Base-by-base conservation (phyloP, 1,140 invertebrate genomes). In the Tyrophagus putrescentiae region DNA sequence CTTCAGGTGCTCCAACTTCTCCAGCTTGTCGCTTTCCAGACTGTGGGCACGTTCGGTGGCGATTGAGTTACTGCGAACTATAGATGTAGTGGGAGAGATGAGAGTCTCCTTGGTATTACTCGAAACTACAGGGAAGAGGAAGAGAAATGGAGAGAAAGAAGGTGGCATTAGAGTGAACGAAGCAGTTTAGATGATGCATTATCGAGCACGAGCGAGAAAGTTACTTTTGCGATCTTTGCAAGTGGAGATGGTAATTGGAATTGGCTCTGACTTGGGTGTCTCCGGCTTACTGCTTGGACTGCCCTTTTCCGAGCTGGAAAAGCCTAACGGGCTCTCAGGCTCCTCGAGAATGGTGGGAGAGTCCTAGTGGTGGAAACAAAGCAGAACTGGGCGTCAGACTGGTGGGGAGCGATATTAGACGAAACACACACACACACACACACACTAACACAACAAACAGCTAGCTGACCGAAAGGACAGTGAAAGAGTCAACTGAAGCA, bases 321-420 rank as follows among this genome's bases (percentile, higher is more conserved):
- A 16, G 34, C 23, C 32, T 57, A 13, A 41, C 23, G 27, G 39
- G 18, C 39, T 25, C 21, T 64, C 62, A 16, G 57, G 48, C 41
- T 66, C 65, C 63, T 66, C 65, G 11, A 62, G n/a, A n/a, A 66
- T 64, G 28, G 64, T 65, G 0, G 65, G 65, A 4, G 65, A 66
- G 11, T 66, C 65, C 61, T 64, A 16, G 6, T 34, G 29, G 25
- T 4, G 9, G 13, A 48, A 60, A 23, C 11, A 44, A 31, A 34
- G 27, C 18, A 16, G n/a, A 60, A 53, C 23, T 36, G n/a, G n/a
- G n/a, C n/a, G n/a, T n/a, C n/a, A n/a, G n/a, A n/a, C n/a, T n/a
- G n/a, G n/a, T n/a, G n/a, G n/a, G n/a, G n/a, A n/a, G n/a, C n/a
- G n/a, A n/a, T n/a, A n/a, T n/a, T n/a, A n/a, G n/a, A n/a, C n/a